Base-by-base conservation (phyloP, 2,888 invertebrate genomes). In the Petrophora chlorosata region DNA sequence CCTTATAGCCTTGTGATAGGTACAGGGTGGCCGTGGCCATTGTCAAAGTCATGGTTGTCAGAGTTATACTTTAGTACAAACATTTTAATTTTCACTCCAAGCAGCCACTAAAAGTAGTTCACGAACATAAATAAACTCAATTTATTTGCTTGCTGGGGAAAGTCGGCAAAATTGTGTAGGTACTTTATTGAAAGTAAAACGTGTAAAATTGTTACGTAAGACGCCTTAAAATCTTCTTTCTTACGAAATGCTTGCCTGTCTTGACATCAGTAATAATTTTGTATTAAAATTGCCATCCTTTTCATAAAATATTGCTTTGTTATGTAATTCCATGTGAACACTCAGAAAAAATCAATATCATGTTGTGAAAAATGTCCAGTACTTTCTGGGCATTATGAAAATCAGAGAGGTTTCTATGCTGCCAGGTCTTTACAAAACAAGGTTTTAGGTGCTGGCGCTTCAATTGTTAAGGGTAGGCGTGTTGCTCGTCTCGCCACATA, bases 1-100 rank as follows among this genome's bases (percentile, higher is more conserved):
- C 42, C 41, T 17, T 30, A 12, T 49, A 33, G 23, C 38, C 32
- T 43, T 43, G 38, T 22, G 26, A 7, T 14, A 29, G n/a, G 14
- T 14, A 42, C 22, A 26, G 43, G 33, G 39, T 33, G 43, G 42
- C 32, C 43, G 43, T 38, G 32, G 48, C 38, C 42, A 48, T 38
- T 19, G 42, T 9, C 30, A 19, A 22, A 7, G 14, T 5, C 1
- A 17, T 25, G 10, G 25, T 25, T 10, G n/a, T n/a, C n/a, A n/a
- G n/a, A n/a, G n/a, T n/a, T n/a, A n/a, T n/a, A 15, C 8, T 17
- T 35, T 7, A 10, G 14, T 35, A 9, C 5, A 16, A 7, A 15
- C 1, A 26, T 5, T n/a, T 30, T 15, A 3, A n/a, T 5, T 4
- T 9, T 16, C 17, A 2, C 7, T 16, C 15, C 16, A 28, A 5